These are phyloP conservation scores for Borostomias antarcticus DNA, from an alignment of 2,797 vertebrate species.

Conservation along the genomic window DNA sequence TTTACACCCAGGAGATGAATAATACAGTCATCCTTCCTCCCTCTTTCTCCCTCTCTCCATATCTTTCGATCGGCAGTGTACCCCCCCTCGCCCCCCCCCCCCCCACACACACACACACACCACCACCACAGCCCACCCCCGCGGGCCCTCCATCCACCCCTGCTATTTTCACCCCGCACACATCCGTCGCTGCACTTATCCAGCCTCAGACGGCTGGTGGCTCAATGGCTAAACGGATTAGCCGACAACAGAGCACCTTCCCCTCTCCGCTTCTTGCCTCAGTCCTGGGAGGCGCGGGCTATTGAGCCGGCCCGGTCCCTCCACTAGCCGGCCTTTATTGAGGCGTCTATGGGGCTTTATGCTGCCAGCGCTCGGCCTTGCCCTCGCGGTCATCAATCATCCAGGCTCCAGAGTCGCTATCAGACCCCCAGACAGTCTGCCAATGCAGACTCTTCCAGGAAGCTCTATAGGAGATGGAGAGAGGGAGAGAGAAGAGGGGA, in stretches of 20 bases:
- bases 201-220: conserved; percentile 90
- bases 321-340: conserved; percentile 92
- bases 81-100: conserved; percentile 19
- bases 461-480: conserved; percentile 66
- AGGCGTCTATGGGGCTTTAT: conserved; percentile 94
- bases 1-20: no score
- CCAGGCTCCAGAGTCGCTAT: conserved; percentile 87
- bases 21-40: not conserved
- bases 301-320: conserved; percentile 92
- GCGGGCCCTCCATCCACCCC: conserved; percentile 45
- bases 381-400: conserved; percentile 99
- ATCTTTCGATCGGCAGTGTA: conserved; percentile 31
- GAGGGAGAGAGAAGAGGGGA: conserved; percentile 48
- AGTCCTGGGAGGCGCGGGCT: conserved; percentile 59
- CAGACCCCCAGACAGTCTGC: conserved; percentile 88
- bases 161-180: conserved; percentile 80
- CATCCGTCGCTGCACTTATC: conserved; percentile 82
- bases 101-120: conserved; percentile 17
- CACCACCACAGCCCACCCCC: conserved; percentile 26
- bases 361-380: conserved; percentile 91
- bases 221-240: conserved; percentile 93
- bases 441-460: conserved; percentile 87
- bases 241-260: conserved; percentile 98
- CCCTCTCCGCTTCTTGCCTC: conserved; percentile 76
- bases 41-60: conserved; percentile 30